Evolutionary conservation across 2,888 invertebrate species (phyloP).

Genomic region (Tortricodes alternella): DNA sequence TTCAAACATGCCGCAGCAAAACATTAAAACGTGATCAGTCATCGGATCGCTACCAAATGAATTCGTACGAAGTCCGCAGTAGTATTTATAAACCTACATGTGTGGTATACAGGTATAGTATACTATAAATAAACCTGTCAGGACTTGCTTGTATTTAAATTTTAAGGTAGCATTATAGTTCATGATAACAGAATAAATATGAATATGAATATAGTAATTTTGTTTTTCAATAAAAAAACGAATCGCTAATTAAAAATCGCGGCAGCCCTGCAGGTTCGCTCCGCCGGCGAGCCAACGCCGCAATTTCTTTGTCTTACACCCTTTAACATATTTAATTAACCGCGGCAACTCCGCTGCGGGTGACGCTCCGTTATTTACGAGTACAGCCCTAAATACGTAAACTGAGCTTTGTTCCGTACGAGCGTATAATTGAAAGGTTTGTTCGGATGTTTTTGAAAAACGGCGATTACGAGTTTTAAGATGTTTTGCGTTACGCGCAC

Average conservation of each 20-base stretch:
- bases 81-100: no score
- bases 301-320: conserved; percentile 63
- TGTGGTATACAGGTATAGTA: no score
- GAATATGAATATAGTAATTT: not conserved
- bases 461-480: conserved; percentile 21
- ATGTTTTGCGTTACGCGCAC: conserved; percentile 18
- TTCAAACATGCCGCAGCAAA: conserved; percentile 27
- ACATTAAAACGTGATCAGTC: conserved; percentile 27
- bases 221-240: not conserved
- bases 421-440: conserved; percentile 29
- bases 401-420: conserved; percentile 23
- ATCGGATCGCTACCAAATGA: not conserved
- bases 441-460: conserved; percentile 26
- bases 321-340: conserved; percentile 71
- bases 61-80: no score
- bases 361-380: conserved; percentile 27
- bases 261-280: conserved; percentile 13
- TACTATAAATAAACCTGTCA: no score
- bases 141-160: no score
- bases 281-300: conserved; percentile 40
- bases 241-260: conserved; percentile 2
- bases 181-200: not conserved
- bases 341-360: conserved; percentile 32
- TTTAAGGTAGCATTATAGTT: no score
- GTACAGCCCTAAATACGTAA: conserved; percentile 27